Evolutionary conservation across 2,113 vertebrate species (phyloP).

Genomic region (Panthera leo): DNA sequence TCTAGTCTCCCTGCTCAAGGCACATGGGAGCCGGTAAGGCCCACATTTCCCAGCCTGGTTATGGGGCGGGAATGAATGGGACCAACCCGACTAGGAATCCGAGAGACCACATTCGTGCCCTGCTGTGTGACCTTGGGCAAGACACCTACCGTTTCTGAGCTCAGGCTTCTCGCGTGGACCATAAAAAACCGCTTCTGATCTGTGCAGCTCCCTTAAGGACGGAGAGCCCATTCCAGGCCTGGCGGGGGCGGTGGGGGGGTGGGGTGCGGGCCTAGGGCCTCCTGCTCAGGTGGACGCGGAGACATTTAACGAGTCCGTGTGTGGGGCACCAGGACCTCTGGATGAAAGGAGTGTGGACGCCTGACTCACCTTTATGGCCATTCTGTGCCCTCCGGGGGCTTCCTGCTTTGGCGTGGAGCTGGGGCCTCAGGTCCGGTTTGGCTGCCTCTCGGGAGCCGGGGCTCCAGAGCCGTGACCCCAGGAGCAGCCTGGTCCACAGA

Average conservation of each 20-base stretch:
- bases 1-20: not conserved
- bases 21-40: rapidly evolving
- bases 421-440: not conserved
- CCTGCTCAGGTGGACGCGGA: not conserved
- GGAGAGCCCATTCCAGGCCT: no score
- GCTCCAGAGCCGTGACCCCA: not conserved
- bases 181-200: no score
- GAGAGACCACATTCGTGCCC: not conserved
- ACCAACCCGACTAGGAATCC: not conserved
- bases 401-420: not conserved
- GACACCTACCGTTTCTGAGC: not conserved
- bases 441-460: not conserved
- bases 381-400: rapidly evolving
- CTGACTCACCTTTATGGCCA: not conserved
- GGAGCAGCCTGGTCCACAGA: no score
- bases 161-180: not conserved
- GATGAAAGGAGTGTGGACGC: not conserved
- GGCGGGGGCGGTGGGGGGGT: not conserved
- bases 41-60: not conserved
- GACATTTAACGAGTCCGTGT: not conserved
- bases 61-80: not conserved
- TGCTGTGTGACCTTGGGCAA: constrained; percentile 19
- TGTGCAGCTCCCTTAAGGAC: not conserved
- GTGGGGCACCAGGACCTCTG: not conserved
- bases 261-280: not conserved